Base-by-base conservation (phyloP, 1,140 invertebrate species). In the Musca domestica region DNA sequence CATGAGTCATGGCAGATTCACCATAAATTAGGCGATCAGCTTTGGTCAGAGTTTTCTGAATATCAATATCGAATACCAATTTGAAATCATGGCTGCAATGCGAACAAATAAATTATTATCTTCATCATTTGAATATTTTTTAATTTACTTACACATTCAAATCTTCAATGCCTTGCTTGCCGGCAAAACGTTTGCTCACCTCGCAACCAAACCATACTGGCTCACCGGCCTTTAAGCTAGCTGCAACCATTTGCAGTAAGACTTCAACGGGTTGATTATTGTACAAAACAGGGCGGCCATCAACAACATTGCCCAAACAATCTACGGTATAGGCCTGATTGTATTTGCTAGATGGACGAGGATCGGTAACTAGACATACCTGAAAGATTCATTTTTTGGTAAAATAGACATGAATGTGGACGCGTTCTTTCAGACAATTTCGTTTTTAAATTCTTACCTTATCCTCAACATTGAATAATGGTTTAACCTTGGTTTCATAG, bases 131-230 rank as follows among this genome's bases (percentile, higher is more conserved):
- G n/a, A n/a, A n/a, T n/a, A n/a, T n/a, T n/a, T n/a, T n/a, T n/a
- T n/a, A n/a, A n/a, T n/a, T n/a, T n/a, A 76, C 89, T 88, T 81
- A 93, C 91, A 91, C 86, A 71, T 88, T 84, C 19, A 93, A 75
- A 82, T 95, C 93, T 71, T 91, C 86, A 25, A 94, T 86, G n/a
- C 93, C 94, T 66, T 88, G 87, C 74, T 95, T 94, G n/a, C 85
- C 82, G 56, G 89, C 87, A 76, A 93, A 91, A 64, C 91, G 82
- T 82, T 95, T 95, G 58, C 86, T 87, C 15, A 95, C 92, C 79
- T 96, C 93, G 80, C 92, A 95, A n/a, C 95, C 94, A 82, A 95
- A 96, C 94, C 94, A 96, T 0, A 96, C 93, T 6, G 93, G 87
- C 78, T 95, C 93, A 46, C 91, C 90, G 12, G 87, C 86, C 72